phyloP scores from a whole-genome alignment of 1,140 invertebrate genomes.

The Heliconius hewitsoni region DNA sequence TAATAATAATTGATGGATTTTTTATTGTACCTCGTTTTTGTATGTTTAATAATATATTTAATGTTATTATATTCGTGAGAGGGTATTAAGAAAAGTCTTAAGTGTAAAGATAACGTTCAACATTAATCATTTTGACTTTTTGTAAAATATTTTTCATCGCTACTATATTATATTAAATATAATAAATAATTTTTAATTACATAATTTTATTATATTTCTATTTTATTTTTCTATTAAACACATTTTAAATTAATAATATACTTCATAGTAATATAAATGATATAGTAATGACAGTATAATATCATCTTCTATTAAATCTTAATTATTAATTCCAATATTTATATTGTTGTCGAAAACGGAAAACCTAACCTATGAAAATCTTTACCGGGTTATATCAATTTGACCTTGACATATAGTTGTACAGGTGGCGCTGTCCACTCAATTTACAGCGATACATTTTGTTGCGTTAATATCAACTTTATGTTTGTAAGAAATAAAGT shows the following conservation, averaged over 20 bases:
- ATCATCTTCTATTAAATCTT: not conserved
- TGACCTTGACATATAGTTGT: conserved; percentile 51
- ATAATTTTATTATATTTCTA: not conserved
- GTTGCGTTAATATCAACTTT: conserved; percentile 33
- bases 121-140: too few species aligned
- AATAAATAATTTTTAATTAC: too few species aligned
- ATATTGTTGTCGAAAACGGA: conserved; percentile 8
- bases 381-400: conserved; percentile 41
- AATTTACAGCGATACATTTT: conserved; percentile 17
- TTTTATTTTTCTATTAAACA: not conserved
- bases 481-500: conserved; percentile 6
- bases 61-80: not conserved
- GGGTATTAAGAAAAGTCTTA: too few species aligned
- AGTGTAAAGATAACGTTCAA: too few species aligned
- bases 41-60: not conserved
- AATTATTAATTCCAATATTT: not conserved
- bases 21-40: not conserved
- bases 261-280: not conserved
- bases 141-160: too few species aligned
- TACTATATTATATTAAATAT: too few species aligned
- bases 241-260: not conserved
- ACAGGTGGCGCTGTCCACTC: conserved; percentile 46
- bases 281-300: not conserved
- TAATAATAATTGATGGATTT: not conserved
- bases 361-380: conserved; percentile 32